A percentile compares a stretch with the other conserved stretches of the same genome.
phyloP scores from a whole-genome alignment of 2,113 vertebrate genomes.

The Heterochromis multidens region DNA sequence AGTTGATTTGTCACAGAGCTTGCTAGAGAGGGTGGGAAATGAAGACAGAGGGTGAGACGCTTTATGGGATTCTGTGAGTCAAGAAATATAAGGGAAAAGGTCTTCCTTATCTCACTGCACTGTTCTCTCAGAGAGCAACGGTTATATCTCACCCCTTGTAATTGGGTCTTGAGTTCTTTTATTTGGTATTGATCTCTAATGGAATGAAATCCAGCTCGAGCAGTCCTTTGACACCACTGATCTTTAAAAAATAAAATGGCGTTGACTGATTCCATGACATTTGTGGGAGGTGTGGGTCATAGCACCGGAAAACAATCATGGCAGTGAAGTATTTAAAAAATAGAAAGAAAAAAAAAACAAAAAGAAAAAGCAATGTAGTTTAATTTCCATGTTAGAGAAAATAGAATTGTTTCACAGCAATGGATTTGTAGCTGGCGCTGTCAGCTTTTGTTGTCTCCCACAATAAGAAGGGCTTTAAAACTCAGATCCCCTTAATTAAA shows the following conservation, averaged over 20 bases:
- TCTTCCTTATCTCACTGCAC: background rate
- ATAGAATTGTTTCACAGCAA: background rate
- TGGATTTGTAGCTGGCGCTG: background rate
- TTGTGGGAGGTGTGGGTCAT: background rate
- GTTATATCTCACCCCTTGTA: conserved; percentile 15
- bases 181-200: conserved; percentile 42
- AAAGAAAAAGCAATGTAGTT: background rate
- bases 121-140: conserved; percentile 1
- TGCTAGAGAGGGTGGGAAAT: background rate
- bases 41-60: background rate
- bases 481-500: background rate
- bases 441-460: background rate
- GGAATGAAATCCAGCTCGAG: conserved; percentile 2
- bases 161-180: conserved; percentile 30
- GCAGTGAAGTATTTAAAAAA: background rate
- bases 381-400: background rate
- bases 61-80: background rate
- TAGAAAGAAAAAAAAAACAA: too few relatives aligned
- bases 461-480: background rate
- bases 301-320: background rate
- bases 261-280: conserved; percentile 4
- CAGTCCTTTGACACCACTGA: background rate
- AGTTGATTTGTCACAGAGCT: conserved; percentile 27
- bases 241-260: background rate
- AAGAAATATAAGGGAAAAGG: conserved; percentile 22